A percentile compares a stretch with the other conserved stretches of the same genome.
Conservation (phyloP, 2,888 invertebrate genomes). For the Temnothorax ravouxi region DNA sequence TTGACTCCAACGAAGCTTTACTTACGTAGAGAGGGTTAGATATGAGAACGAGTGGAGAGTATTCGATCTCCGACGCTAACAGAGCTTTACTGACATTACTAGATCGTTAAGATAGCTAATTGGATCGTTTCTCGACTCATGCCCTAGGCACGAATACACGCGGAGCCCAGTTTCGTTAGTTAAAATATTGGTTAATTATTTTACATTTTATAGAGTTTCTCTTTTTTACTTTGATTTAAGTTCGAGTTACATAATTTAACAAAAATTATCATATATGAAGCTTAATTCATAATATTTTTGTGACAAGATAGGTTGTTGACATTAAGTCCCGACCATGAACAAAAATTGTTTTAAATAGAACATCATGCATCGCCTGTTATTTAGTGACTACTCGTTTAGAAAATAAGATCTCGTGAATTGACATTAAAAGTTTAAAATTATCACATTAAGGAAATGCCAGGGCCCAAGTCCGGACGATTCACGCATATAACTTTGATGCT, state of each 20-base stretch:
- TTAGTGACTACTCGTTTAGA: constrained; percentile 46
- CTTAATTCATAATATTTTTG: constrained; percentile 4
- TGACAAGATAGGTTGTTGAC: neutral
- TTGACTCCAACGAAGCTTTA: constrained; percentile 63
- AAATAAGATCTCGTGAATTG: constrained; percentile 47
- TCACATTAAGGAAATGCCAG: constrained; percentile 43
- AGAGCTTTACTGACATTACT: constrained; percentile 79
- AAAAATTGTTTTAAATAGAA: constrained; percentile 39
- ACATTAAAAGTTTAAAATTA: neutral
- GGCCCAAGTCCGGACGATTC: constrained; percentile 35
- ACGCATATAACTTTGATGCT: neutral
- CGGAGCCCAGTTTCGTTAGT: constrained; percentile 15
- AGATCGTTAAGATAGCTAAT: constrained; percentile 77
- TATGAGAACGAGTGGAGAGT: neutral
- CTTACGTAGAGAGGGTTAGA: constrained; percentile 44
- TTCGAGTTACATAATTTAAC: neutral
- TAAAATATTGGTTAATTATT: neutral
- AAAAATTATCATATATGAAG: constrained; percentile 5
- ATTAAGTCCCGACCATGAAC: neutral
- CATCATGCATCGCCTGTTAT: constrained; percentile 57
- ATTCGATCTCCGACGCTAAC: constrained; percentile 59
- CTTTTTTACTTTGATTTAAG: neutral
- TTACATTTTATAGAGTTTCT: neutral
- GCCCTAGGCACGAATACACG: constrained; percentile 2
- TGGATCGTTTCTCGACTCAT: constrained; percentile 61